These are phyloP conservation scores for Synanthedon myopaeformis DNA, from an alignment of 2,888 invertebrate species.

Conservation along the genomic window DNA sequence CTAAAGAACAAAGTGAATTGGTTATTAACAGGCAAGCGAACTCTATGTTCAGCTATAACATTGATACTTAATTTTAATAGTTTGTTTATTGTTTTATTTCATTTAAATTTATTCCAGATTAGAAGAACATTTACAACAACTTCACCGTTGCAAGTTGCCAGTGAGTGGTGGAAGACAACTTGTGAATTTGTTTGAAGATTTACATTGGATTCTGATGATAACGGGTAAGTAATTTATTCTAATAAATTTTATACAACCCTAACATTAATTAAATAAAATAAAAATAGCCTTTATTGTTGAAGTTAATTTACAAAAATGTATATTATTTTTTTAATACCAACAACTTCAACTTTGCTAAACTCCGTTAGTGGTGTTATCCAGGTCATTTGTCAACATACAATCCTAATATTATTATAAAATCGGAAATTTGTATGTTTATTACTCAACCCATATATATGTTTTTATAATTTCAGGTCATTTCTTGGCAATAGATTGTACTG, in stretches of 20 bases:
- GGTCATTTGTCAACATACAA: too few species aligned
- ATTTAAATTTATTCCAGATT: constrained; percentile 22
- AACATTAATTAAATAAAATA: background rate
- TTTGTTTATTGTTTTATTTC: too few species aligned
- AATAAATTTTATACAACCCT: background rate
- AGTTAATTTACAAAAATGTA: too few species aligned
- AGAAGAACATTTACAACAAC: constrained; percentile 49
- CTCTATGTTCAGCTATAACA: too few species aligned
- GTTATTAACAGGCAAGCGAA: too few species aligned
- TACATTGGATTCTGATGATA: constrained; percentile 90
- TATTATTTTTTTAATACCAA: background rate
- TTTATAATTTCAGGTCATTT: constrained; percentile 66
- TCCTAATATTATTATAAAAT: too few species aligned
- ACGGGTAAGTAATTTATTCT: constrained; percentile 60
- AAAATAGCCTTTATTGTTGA: too few species aligned
- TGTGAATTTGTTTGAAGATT: constrained; percentile 83
- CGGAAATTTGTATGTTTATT: too few species aligned
- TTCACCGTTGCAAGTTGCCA: constrained; percentile 55
- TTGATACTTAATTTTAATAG: too few species aligned
- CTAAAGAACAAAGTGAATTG: too few species aligned
- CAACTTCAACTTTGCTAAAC: too few species aligned
- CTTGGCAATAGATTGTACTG: constrained; percentile 74
- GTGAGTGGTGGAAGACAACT: constrained; percentile 54
- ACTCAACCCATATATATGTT: background rate
- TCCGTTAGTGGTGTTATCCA: too few species aligned